Conservation (phyloP, 2,797 vertebrate species). For the Pangasius mekongensis region DNA sequence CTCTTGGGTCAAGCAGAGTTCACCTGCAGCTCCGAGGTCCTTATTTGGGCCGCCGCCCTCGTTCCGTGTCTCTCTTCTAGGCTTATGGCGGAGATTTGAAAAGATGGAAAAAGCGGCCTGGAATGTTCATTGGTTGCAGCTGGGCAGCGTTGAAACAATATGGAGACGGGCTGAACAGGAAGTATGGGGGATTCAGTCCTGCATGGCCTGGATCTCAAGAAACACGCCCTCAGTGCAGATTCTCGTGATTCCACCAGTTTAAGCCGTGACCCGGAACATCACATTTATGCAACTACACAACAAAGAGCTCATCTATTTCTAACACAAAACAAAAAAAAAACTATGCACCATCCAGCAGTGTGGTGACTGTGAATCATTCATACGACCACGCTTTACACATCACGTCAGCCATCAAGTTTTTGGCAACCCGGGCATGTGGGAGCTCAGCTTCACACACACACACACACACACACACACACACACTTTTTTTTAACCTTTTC, state of each 20-base stretch:
- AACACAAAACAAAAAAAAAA: background rate
- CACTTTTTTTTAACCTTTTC: background rate
- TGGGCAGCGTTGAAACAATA: constrained; percentile 73
- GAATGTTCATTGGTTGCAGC: constrained; percentile 81
- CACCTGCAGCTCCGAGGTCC: constrained; percentile 66
- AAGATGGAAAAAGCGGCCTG: constrained; percentile 73
- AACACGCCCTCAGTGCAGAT: constrained; percentile 7
- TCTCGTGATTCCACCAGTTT: background rate
- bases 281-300: background rate
- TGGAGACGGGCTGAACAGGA: constrained; percentile 58
- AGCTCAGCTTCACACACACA: background rate
- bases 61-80: constrained; percentile 67
- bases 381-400: constrained; percentile 5
- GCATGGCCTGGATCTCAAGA: constrained; percentile 16
- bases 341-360: background rate
- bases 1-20: constrained; percentile 75
- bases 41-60: constrained; percentile 68
- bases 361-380: background rate
- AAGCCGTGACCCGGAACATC: constrained; percentile 41
- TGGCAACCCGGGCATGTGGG: background rate
- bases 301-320: background rate
- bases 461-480: background rate
- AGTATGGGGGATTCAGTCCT: constrained; percentile 47
- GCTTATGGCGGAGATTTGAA: constrained; percentile 75
- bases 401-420: background rate